A percentile compares a stretch with the other conserved stretches of the same genome.
phyloP scores from a whole-genome alignment of 2,113 vertebrate species.

The Otus sunia region DNA sequence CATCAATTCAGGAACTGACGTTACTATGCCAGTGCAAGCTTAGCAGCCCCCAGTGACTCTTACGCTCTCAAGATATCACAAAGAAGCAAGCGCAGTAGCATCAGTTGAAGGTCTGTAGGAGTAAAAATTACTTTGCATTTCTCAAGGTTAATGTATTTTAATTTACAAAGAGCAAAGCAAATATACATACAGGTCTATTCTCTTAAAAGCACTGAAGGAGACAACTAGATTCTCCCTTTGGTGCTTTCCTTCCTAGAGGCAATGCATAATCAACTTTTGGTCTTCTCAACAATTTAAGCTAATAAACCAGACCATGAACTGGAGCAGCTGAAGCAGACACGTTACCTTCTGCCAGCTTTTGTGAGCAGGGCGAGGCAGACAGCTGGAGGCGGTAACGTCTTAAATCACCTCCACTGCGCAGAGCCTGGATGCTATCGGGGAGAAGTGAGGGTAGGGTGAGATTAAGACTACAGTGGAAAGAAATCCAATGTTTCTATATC shows the following conservation, averaged over 20 bases:
- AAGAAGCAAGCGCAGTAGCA: not conserved
- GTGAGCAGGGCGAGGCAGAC: not conserved
- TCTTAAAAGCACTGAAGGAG: not conserved
- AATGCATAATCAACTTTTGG: not conserved
- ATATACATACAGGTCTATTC: not conserved
- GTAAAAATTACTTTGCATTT: not conserved
- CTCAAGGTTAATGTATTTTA: not conserved
- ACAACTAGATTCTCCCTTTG: not conserved
- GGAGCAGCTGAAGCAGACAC: not conserved
- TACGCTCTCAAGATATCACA: fast-evolving
- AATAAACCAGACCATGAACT: not conserved
- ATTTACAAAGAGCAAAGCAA: not conserved
- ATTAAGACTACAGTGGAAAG: not conserved
- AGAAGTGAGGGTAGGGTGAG: not conserved
- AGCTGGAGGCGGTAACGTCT: constrained; percentile 11
- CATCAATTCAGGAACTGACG: not conserved
- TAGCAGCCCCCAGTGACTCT: not conserved
- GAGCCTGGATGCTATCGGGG: not conserved
- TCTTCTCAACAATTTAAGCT: not conserved
- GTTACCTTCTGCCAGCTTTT: not conserved
- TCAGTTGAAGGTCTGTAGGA: not conserved
- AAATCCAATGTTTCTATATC: not conserved
- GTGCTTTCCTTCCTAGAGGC: constrained; percentile 25
- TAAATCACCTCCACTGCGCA: not conserved
- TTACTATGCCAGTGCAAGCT: not conserved